Conservation (phyloP, 2,797 vertebrate genomes). For the Myotis myotis region DNA sequence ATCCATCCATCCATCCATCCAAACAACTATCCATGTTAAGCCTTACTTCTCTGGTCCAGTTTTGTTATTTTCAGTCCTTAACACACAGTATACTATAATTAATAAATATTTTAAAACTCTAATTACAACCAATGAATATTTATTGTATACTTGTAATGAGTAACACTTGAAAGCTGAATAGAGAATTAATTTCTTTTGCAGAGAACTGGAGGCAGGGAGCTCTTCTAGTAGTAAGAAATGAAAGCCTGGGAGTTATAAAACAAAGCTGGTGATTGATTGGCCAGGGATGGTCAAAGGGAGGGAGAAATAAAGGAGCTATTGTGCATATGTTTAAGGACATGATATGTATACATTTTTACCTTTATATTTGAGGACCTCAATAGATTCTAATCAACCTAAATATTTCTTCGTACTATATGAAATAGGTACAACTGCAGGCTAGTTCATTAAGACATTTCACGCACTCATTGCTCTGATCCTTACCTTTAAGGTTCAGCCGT, state of each 20-base stretch:
- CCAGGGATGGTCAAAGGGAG: not conserved
- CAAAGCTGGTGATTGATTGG: not conserved
- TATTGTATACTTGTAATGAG: not conserved
- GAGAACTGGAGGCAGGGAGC: not conserved
- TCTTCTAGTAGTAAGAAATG: not conserved
- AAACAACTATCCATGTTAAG: not conserved
- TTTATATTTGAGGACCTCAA: not conserved
- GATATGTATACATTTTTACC: not conserved
- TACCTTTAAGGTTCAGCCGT: not conserved
- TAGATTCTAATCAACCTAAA: not conserved
- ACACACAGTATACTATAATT: not conserved
- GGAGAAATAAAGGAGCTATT: not conserved
- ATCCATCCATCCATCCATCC: not conserved
- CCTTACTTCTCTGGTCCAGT: not conserved
- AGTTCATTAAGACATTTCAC: not conserved
- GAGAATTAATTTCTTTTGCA: conserved; percentile 1
- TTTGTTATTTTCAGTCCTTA: not conserved
- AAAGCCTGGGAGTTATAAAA: not conserved
- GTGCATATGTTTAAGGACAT: not conserved
- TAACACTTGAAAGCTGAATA: not conserved
- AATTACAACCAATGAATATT: not conserved
- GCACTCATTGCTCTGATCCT: not conserved
- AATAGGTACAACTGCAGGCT: not conserved
- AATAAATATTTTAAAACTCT: not conserved
- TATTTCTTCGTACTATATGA: not conserved